phyloP scores from a whole-genome alignment of 2,888 invertebrate genomes.

The Escarpia spicata region DNA sequence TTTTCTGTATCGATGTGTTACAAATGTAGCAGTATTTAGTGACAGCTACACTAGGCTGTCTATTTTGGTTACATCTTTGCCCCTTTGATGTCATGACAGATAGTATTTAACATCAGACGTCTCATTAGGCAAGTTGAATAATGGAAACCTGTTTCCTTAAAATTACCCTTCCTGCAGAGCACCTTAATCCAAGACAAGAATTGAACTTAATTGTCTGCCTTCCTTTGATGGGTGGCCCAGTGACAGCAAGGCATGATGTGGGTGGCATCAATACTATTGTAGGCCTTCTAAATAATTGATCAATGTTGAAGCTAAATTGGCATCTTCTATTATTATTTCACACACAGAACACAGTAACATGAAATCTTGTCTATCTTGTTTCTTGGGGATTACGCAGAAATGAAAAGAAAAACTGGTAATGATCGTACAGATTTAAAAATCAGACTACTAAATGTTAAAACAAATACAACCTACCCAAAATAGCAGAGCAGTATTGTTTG shows the following conservation, averaged over 20 bases:
- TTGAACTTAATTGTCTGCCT: too few relatives aligned
- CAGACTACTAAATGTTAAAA: too few relatives aligned
- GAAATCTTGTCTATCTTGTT: not conserved
- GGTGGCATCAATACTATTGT: too few relatives aligned
- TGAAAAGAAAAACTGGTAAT: too few relatives aligned
- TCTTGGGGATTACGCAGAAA: not conserved
- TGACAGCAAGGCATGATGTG: too few relatives aligned
- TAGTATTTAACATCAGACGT: not conserved
- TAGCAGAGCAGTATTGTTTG: too few relatives aligned
- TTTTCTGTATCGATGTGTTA: too few relatives aligned
- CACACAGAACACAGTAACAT: not conserved
- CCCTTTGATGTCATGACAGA: not conserved
- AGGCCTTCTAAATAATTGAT: not conserved
- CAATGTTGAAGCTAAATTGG: not conserved
- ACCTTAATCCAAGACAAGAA: too few relatives aligned
- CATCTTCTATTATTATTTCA: not conserved
- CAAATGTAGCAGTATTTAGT: not conserved
- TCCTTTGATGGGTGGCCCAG: too few relatives aligned
- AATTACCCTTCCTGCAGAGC: not conserved
- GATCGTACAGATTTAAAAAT: too few relatives aligned
- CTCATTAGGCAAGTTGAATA: not conserved
- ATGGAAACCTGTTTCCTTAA: not conserved
- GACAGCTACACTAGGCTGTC: not conserved
- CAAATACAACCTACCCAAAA: too few relatives aligned
- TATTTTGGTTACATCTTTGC: not conserved